A percentile compares a stretch with the other conserved stretches of the same genome.
These are phyloP conservation scores for Dolichoris vasculosae DNA, from an alignment of 1,140 invertebrate genomes.

Conservation along the genomic window DNA sequence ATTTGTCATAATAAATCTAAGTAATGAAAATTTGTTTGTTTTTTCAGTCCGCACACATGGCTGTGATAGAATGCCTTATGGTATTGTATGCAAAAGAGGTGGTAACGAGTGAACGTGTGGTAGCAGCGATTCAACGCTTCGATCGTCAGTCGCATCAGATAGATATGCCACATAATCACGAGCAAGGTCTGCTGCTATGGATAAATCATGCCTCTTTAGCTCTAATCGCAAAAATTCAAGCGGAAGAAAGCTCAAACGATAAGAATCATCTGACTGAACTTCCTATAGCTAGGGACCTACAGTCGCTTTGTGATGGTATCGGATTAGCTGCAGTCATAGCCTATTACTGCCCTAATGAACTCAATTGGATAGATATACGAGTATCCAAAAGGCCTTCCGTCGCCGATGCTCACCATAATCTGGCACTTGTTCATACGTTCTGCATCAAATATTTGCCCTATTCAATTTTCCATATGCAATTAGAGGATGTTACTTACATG, in stretches of 20 bases:
- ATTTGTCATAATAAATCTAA: not conserved
- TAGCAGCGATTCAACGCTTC: constrained; percentile 88
- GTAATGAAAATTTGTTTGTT: not conserved
- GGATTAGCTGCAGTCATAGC: constrained; percentile 91
- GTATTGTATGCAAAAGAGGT: constrained; percentile 94
- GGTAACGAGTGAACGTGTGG: constrained; percentile 90
- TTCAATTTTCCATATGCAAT: constrained; percentile 94
- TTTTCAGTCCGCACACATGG: constrained; percentile 92
- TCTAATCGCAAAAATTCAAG: constrained; percentile 78
- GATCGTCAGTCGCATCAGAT: constrained; percentile 66
- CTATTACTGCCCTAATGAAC: constrained; percentile 93
- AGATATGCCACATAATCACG: constrained; percentile 81
- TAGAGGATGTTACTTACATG: constrained; percentile 97
- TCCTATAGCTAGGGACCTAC: constrained; percentile 72
- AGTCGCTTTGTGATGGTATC: constrained; percentile 90
- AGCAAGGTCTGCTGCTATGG: constrained; percentile 93
- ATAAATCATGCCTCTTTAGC: constrained; percentile 89
- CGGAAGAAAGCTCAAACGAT: constrained; percentile 67
- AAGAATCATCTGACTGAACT: constrained; percentile 71
- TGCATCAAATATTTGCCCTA: constrained; percentile 89
- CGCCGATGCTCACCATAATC: constrained; percentile 95
- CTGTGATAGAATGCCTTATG: constrained; percentile 98
- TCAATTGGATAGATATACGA: constrained; percentile 84
- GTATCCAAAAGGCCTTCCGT: constrained; percentile 83
- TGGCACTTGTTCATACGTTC: constrained; percentile 91